Evolutionary conservation across 1,140 invertebrate genomes (phyloP).

Genomic region (Ruditapes philippinarum): DNA sequence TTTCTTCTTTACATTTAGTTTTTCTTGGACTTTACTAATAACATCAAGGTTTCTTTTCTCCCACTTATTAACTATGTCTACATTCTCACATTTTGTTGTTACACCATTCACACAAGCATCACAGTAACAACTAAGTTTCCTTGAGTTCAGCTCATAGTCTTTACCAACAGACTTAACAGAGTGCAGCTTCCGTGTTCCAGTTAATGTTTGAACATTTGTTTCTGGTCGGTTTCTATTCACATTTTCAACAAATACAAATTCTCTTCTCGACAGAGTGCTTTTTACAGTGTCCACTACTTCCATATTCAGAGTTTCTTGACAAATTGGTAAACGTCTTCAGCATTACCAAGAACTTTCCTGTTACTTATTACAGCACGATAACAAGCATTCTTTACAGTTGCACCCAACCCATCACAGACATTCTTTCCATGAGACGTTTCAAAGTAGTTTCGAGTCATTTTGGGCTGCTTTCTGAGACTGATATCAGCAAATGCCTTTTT

Average conservation of each 20-base stretch:
- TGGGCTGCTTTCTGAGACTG: constrained; percentile 48
- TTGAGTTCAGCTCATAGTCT: background rate
- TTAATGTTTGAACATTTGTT: constrained; percentile 37
- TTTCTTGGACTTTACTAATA: background rate
- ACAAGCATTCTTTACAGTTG: constrained; percentile 62
- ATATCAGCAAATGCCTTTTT: constrained; percentile 71
- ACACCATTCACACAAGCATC: background rate
- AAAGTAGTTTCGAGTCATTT: background rate
- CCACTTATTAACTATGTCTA: background rate
- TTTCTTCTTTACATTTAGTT: too few relatives aligned
- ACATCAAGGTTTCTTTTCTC: background rate
- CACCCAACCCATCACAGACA: constrained; percentile 71
- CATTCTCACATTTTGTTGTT: background rate
- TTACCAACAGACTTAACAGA: background rate
- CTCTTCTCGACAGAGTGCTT: constrained; percentile 34
- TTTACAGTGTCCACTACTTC: constrained; percentile 22
- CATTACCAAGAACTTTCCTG: constrained; percentile 46
- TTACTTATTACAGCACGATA: constrained; percentile 59
- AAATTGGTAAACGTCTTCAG: constrained; percentile 35
- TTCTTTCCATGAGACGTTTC: constrained; percentile 71
- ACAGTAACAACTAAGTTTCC: constrained; percentile 3
- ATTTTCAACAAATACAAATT: constrained; percentile 19
- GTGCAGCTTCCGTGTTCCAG: constrained; percentile 15
- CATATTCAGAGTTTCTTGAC: constrained; percentile 39
- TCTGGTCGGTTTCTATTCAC: constrained; percentile 43